Evolutionary conservation across 2,888 invertebrate genomes (phyloP).

Genomic region (Tetranychus piercei): DNA sequence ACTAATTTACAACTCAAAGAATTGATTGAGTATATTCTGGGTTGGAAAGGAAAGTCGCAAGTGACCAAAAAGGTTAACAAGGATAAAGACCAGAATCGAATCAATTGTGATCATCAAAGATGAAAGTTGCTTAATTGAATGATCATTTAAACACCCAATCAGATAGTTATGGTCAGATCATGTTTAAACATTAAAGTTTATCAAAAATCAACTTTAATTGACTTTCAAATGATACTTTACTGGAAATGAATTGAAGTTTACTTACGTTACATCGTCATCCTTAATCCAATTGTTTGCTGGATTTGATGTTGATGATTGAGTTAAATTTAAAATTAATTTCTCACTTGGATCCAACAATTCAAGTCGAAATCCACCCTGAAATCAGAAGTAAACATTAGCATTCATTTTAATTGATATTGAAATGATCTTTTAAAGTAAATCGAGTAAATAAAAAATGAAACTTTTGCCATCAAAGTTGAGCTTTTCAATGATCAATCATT

Average conservation of each 20-base stretch:
- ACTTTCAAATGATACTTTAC: neutral
- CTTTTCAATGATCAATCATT: too few relatives aligned
- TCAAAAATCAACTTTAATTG: neutral
- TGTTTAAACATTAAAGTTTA: too few relatives aligned
- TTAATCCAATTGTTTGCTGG: slow-evolving; percentile 57
- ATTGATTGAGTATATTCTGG: neutral
- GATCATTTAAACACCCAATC: too few relatives aligned
- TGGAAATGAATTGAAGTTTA: slow-evolving; percentile 27
- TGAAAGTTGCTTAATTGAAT: too few relatives aligned
- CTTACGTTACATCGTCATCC: slow-evolving; percentile 67
- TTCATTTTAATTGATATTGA: neutral
- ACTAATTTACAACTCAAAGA: neutral
- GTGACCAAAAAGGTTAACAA: neutral
- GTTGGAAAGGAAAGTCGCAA: neutral
- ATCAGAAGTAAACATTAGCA: slow-evolving; percentile 28
- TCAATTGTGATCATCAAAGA: too few relatives aligned
- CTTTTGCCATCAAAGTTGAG: too few relatives aligned
- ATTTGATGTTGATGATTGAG: slow-evolving; percentile 45
- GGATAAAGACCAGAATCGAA: too few relatives aligned
- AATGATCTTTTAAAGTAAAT: too few relatives aligned
- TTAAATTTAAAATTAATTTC: slow-evolving; percentile 61
- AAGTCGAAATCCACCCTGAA: slow-evolving; percentile 73
- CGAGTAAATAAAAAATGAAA: too few relatives aligned
- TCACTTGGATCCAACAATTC: slow-evolving; percentile 68
- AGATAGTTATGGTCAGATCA: too few relatives aligned